Conservation (phyloP, 2,113 vertebrate genomes). For the Peromyscus polionotus region DNA sequence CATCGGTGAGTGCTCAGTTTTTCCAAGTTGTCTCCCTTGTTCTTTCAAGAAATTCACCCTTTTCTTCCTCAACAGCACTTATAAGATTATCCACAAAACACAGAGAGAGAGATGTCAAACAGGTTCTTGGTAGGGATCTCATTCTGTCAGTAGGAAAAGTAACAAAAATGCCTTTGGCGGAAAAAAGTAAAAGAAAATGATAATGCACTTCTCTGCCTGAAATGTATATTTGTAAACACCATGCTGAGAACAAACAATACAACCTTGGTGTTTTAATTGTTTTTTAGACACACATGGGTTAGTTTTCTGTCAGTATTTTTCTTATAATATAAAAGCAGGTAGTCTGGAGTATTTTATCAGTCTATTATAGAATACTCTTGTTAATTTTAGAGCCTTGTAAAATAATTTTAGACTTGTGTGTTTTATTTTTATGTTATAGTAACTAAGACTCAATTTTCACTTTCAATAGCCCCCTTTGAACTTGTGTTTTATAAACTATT, state of each 20-base stretch:
- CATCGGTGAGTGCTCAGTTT: neutral
- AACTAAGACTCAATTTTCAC: neutral
- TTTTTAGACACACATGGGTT: neutral
- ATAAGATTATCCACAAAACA: neutral
- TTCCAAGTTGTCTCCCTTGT: neutral
- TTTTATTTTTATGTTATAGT: neutral
- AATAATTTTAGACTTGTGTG: neutral
- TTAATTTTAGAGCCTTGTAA: neutral
- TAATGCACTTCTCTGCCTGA: neutral
- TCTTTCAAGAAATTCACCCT: neutral
- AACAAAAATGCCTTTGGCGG: neutral
- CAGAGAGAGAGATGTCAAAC: neutral
- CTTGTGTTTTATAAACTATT: neutral
- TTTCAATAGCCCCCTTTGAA: neutral
- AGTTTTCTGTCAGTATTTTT: neutral
- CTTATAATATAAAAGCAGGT: neutral
- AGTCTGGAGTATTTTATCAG: neutral
- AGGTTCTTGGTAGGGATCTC: neutral
- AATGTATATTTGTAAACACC: neutral
- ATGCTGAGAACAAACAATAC: neutral
- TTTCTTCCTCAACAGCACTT: neutral
- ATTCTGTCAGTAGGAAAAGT: neutral
- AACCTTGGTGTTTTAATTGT: neutral
- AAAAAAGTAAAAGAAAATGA: neutral
- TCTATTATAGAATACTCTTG: neutral